A percentile compares a stretch with the other conserved stretches of the same genome.
phyloP scores from a whole-genome alignment of 2,797 vertebrate genomes.

The Gallinago nigripennis region DNA sequence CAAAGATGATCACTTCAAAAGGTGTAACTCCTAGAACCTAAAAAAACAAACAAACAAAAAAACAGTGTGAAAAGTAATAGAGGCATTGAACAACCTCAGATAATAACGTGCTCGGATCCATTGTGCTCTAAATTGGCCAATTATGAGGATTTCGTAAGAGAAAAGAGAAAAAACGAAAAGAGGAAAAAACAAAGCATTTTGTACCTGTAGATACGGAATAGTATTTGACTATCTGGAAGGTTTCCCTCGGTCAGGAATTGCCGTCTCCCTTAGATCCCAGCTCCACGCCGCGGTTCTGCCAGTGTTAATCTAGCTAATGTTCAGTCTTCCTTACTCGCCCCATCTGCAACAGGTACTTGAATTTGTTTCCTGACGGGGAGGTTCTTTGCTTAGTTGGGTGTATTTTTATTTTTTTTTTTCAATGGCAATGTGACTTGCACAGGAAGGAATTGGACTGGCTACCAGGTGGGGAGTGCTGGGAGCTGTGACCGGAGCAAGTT shows the following conservation, averaged over 20 bases:
- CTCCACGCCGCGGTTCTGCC: neutral
- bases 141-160: neutral
- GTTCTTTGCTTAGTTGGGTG: neutral
- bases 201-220: neutral
- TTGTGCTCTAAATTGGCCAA: neutral
- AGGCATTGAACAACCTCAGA: neutral
- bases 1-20: constrained; percentile 44
- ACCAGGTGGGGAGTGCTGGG: neutral
- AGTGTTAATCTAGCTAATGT: constrained; percentile 39
- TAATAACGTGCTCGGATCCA: accelerated
- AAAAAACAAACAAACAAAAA: neutral
- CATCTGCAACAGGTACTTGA: constrained; percentile 28
- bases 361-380: neutral
- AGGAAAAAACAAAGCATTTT: neutral
- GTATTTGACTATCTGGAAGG: neutral
- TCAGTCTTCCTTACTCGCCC: constrained; percentile 36
- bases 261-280: neutral
- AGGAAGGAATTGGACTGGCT: neutral
- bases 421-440: constrained; percentile 14
- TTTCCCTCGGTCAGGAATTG: neutral
- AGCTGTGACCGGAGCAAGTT: neutral
- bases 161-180: too few species aligned
- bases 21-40: neutral
- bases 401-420: neutral
- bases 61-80: neutral